These are phyloP conservation scores for Corythornis vintsioides DNA, from an alignment of 2,113 vertebrate species.

Conservation along the genomic window DNA sequence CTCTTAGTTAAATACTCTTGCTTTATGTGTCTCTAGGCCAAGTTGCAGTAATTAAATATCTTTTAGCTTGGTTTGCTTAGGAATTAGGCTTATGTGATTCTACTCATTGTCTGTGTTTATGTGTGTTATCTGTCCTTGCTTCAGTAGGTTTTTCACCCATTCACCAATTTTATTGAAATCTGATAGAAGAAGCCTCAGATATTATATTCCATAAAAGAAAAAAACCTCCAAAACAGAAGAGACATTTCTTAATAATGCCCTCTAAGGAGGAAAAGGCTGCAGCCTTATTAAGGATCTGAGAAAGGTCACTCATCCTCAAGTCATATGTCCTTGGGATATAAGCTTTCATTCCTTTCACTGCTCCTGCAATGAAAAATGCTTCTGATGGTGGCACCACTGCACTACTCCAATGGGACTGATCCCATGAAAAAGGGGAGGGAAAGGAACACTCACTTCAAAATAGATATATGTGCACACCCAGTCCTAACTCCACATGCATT, in stretches of 20 bases:
- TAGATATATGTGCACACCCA: background rate
- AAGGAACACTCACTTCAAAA: background rate
- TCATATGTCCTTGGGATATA: background rate
- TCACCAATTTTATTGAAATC: background rate
- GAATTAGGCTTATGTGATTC: slow-evolving; percentile 9
- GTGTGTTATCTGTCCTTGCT: background rate
- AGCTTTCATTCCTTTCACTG: background rate
- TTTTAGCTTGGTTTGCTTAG: slow-evolving; percentile 21
- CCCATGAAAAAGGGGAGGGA: background rate
- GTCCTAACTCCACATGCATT: accelerated
- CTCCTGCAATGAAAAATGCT: background rate
- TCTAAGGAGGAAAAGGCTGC: background rate
- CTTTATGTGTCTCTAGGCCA: background rate
- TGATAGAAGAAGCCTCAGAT: background rate
- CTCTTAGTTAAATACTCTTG: slow-evolving; percentile 16
- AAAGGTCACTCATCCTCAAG: background rate
- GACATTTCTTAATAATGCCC: background rate
- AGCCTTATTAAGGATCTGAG: background rate
- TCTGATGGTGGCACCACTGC: background rate
- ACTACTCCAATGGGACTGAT: background rate
- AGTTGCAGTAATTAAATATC: slow-evolving; percentile 18
- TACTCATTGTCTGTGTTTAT: background rate
- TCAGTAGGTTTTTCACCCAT: background rate
- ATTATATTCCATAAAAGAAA: background rate
- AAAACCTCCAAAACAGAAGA: background rate